These are phyloP conservation scores for Noctua janthina DNA, from an alignment of 2,888 invertebrate genomes.

Conservation along the genomic window DNA sequence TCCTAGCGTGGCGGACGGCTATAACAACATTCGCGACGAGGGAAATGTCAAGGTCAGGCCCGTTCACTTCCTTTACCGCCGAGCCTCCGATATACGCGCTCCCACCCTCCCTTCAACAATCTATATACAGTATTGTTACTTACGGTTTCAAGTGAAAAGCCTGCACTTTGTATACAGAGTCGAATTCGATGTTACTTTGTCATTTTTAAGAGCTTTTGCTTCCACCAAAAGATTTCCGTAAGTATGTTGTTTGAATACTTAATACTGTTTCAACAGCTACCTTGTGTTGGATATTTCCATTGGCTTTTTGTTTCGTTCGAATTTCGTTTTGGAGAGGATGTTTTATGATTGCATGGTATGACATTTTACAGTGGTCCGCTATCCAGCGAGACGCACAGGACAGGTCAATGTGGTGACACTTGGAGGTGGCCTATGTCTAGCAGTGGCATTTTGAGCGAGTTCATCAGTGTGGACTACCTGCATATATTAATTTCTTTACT, in stretches of 20 bases:
- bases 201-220: conserved; percentile 30
- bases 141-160: conserved; percentile 19
- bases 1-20: conserved; percentile 65
- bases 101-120: conserved; percentile 53
- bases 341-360: not conserved
- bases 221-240: conserved; percentile 24
- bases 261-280: conserved; percentile 20
- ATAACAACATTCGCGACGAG: conserved; percentile 78
- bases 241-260: conserved; percentile 29
- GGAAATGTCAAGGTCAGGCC: conserved; percentile 88
- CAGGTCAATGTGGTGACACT: too few species aligned
- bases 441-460: not conserved
- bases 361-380: not conserved
- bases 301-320: conserved; percentile 5
- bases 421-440: too few species aligned
- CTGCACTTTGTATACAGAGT: conserved; percentile 8
- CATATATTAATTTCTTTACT: not conserved
- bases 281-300: conserved; percentile 34
- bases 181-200: conserved; percentile 18
- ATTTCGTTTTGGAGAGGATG: conserved; percentile 3
- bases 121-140: conserved; percentile 18
- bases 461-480: not conserved
- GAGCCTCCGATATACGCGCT: conserved; percentile 66
- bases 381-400: too few species aligned
- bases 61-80: conserved; percentile 86